Base-by-base conservation (phyloP, 2,113 vertebrate genomes). In the Ammodytes marinus region DNA sequence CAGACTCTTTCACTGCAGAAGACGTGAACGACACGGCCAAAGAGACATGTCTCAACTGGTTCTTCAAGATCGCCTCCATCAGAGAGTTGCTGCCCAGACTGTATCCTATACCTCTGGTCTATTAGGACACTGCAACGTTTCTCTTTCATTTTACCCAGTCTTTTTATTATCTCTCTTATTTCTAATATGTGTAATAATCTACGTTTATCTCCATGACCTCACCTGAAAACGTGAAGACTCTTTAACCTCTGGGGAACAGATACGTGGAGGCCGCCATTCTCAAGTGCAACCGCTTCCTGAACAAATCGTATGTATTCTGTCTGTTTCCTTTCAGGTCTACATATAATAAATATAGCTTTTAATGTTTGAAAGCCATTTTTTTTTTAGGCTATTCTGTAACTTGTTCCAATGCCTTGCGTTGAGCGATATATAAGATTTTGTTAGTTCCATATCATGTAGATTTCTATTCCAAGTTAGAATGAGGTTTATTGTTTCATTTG, bases 1-100 rank as follows among this genome's bases (percentile, higher is more conserved):
- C 95, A 99, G 98, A 97, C 78, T 94, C 95, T 19, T 97, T 99
- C 89, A 96, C 96, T 57, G 96, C 96, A 5, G 98, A 99, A 6
- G 95, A 95, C 8, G 97, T 99, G 60, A 98, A 96, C 0, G 98
- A 99, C 92, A 98, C 97, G 0, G 98, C 98, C 45, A 99, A 98
- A 86, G 98, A 99, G 93, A 99, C 98, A 1, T 99, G 98, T 71
- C 95, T 99, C 61, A 99, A 99, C 94, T 99, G 98, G 98, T 99
- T 99, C 94, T 99, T 98, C 94, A 99, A 99, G 94, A 98, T 99
- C 61, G 98, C 98, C 82, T 99, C 98, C 80, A 99, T 99, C 92
- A 95, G 98, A 91, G 98, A 99, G 82, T 97, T 99, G 68, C 95
- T 99, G 89, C 97, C 98, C 8, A 94, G 98, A 94, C 93, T 99